phyloP scores from a whole-genome alignment of 2,113 vertebrate species.

The Carettochelys insculpta region DNA sequence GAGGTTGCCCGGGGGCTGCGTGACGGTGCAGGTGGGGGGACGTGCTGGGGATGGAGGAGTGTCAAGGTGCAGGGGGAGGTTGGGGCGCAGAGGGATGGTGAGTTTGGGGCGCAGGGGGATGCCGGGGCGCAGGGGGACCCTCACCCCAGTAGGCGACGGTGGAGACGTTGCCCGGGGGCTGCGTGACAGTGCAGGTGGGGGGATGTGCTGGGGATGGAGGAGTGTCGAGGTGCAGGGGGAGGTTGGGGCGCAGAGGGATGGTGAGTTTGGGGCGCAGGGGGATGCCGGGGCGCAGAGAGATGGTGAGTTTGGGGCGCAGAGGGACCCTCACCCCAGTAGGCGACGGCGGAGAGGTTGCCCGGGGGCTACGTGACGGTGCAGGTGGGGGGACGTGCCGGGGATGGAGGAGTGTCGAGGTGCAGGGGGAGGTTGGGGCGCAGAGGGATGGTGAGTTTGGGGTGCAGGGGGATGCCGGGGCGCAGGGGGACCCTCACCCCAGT shows the following conservation, averaged over 20 bases:
- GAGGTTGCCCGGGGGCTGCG: slow-evolving; percentile 15
- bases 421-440: neutral
- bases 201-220: neutral
- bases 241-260: neutral
- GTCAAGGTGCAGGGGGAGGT: neutral
- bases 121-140: neutral
- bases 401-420: neutral
- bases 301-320: neutral
- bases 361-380: slow-evolving; percentile 66
- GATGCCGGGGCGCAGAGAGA: neutral
- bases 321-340: slow-evolving; percentile 64
- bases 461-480: neutral
- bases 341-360: slow-evolving; percentile 10
- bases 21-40: slow-evolving; percentile 69
- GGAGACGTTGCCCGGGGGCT: slow-evolving; percentile 19
- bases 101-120: neutral
- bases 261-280: neutral
- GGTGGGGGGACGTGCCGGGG: slow-evolving; percentile 10
- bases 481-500: slow-evolving; percentile 62
- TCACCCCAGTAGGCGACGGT: slow-evolving; percentile 66
- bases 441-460: neutral
- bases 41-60: neutral
- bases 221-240: neutral
- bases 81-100: neutral
- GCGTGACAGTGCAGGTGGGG: slow-evolving; percentile 70